Base-by-base conservation (phyloP, 2,797 vertebrate genomes). In the Pantherophis alleghaniensis region DNA sequence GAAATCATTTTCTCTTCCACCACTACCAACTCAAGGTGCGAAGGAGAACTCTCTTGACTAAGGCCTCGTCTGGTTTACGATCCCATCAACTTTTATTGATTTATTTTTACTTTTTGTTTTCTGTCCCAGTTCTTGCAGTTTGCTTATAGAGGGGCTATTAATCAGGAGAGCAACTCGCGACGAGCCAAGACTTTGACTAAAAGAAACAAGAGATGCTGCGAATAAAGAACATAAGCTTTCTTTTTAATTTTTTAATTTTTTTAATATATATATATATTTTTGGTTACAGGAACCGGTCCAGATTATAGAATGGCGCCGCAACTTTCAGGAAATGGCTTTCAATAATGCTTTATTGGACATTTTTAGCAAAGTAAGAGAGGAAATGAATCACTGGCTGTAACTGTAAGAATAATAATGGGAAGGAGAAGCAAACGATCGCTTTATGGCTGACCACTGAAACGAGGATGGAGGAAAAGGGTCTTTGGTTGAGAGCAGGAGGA, bases 71-170 rank as follows among this genome's bases (percentile, higher is more conserved):
- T 91, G 16, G 91, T 94, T 96, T 95, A 96, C 86, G 96, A 92
- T 91, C 93, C 93, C 94, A 96, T 94, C 93, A 53, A 14, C 92
- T 96, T 92, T 96, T 24, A 83, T 47, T 47, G 96, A 96, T 94
- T 96, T 96, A 95, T 83, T 83, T 83, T 95, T 94, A 53, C 86
- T 37, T 91, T 51, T 94, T 96, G 95, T 92, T 94, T 96, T 96
- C 94, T 92, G 91, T 95, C 91, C 53, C 89, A 74, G 91, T 90
- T 91, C 92, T 94, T 63, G 94, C 92, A 94, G 91, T 93, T 96
- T 97, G 95, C 95, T 96, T 96, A 95, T 94, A 93, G 89, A 93
- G 88, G 16, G 89, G 91, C 92, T 94, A 94, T 96, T 95, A 96
- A 93, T 86, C 86, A 37, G 0, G 91, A 95, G 94, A 96, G 79